Evolutionary conservation across 2,113 vertebrate species (phyloP).

Genomic region (Pardalotus punctatus): DNA sequence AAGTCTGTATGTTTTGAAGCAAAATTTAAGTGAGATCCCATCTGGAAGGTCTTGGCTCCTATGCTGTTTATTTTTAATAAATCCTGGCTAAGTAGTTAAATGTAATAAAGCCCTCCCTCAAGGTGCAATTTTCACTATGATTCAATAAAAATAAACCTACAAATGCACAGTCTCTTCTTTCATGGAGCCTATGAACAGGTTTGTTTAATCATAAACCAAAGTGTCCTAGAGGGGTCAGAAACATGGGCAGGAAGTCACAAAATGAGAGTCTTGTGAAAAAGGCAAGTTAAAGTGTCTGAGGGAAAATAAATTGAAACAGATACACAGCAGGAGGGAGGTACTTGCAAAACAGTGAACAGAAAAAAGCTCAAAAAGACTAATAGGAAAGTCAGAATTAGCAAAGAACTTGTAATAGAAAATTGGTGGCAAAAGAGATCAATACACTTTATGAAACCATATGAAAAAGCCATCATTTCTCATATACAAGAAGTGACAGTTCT

Average conservation of each 20-base stretch:
- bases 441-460: background rate
- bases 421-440: background rate
- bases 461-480: background rate
- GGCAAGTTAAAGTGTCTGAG: background rate
- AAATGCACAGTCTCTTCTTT: constrained; percentile 10
- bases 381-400: background rate
- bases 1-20: background rate
- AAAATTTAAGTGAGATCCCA: background rate
- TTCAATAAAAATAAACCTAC: constrained; percentile 59
- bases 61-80: constrained; percentile 58
- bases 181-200: background rate
- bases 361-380: background rate
- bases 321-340: background rate
- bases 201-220: constrained; percentile 46
- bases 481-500: background rate
- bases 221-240: constrained; percentile 39
- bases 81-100: constrained; percentile 52
- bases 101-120: constrained; percentile 35
- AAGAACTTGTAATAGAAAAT: background rate
- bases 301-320: constrained; percentile 50
- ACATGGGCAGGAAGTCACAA: constrained; percentile 46
- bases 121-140: constrained; percentile 40
- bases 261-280: constrained; percentile 13
- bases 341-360: background rate
- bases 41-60: constrained; percentile 32